Base-by-base conservation (phyloP, 2,888 invertebrate species). In the Erpobdella octoculata region DNA sequence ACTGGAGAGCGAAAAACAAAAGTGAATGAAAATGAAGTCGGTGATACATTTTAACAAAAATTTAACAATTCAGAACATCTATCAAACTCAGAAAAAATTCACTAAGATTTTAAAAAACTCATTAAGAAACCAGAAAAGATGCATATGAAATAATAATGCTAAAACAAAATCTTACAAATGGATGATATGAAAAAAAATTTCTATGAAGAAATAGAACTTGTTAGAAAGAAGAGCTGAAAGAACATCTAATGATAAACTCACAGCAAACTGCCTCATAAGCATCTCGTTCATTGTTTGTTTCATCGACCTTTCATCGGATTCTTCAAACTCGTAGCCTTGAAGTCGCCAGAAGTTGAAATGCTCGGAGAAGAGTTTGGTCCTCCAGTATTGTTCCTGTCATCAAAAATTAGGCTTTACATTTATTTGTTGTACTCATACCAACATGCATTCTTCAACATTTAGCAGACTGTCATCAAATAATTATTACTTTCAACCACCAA, bases 201-300 rank as follows among this genome's bases (percentile, higher is more conserved):
- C n/a, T 41, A 41, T 41, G n/a, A 41, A 41, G 12, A 12, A n/a
- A n/a, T n/a, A n/a, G n/a, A n/a, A n/a, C n/a, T n/a, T n/a, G n/a
- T n/a, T n/a, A n/a, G n/a, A 41, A 41, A 21, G 12, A 58, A 58
- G 9, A 8, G 8, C 9, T 58, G 59, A 58, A 8, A 21, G 21
- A 1, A 33, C n/a, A 68, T 28, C 6, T 1, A 58, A 41, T 12
- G 9, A 25, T 53, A 21, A 41, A 70, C 88, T 87, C 83, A 94
- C 91, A 62, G 92, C 92, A 85, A 95, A 94, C 64, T 93, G 83
- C 83, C 92, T 92, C 76, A 95, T 87, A n/a, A 93, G 88, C 5
- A 89, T 88, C 80, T 92, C 90, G 72, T 80, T 88, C 0, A 89
- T 86, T 28, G 86, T 83, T 81, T 89, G 89, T n/a, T 88, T 87